Evolutionary conservation across 2,113 vertebrate genomes (phyloP).

Genomic region (Gymnogyps californianus): DNA sequence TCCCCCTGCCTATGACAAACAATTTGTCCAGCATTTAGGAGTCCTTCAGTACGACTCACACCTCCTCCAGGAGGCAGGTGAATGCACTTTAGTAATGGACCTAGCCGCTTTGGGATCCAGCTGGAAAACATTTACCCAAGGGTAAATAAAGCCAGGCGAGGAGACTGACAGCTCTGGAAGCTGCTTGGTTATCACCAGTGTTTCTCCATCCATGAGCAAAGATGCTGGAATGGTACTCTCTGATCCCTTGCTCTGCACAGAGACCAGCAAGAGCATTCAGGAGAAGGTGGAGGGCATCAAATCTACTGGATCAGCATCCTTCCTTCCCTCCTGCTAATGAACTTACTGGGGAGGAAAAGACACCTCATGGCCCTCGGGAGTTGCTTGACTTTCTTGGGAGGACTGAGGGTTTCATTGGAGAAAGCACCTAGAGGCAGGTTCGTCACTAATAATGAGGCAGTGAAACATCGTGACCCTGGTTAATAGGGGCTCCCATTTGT

Average conservation of each 20-base stretch:
- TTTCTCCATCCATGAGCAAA: not conserved
- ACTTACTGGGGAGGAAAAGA: not conserved
- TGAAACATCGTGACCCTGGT: not conserved
- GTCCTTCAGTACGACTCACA: not conserved
- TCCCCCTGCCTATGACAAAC: not conserved
- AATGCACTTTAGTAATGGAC: not conserved
- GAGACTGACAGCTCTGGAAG: not conserved
- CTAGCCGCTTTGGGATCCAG: not conserved
- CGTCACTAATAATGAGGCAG: fast-evolving
- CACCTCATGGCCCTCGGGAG: not conserved
- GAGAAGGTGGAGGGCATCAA: not conserved
- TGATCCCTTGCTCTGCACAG: fast-evolving
- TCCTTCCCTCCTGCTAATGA: not conserved
- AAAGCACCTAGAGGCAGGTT: not conserved
- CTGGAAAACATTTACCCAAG: not conserved
- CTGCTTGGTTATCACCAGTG: not conserved
- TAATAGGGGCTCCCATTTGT: not conserved
- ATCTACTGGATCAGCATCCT: not conserved
- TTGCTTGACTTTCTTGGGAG: not conserved
- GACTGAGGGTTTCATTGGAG: not conserved
- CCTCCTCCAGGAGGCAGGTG: not conserved
- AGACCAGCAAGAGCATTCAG: not conserved
- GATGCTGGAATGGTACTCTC: not conserved
- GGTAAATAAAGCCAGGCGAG: not conserved
- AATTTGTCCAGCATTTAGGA: not conserved